Percentiles rank a stretch among this genome's conserved stretches.
Conservation (phyloP, 1,140 invertebrate genomes). For the Chelonus insularis region DNA sequence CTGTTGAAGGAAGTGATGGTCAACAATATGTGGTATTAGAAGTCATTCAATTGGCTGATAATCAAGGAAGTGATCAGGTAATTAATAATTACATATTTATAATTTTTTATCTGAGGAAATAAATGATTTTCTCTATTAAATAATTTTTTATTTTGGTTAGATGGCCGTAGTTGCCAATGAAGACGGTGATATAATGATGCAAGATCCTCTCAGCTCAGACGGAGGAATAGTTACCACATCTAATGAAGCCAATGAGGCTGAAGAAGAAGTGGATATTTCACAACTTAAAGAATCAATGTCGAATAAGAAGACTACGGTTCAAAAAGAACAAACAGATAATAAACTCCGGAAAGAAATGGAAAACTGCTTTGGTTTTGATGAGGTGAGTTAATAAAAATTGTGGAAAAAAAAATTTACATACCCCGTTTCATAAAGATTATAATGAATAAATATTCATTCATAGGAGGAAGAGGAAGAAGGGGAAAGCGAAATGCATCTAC, state of each 20-base stretch:
- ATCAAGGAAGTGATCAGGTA: conserved; percentile 60
- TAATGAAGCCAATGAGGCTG: conserved; percentile 51
- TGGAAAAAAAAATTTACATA: no score
- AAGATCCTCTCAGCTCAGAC: conserved; percentile 56
- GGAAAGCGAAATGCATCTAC: conserved; percentile 46
- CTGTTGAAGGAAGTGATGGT: conserved; percentile 74
- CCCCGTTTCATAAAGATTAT: not conserved
- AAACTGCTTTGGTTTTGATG: conserved; percentile 86
- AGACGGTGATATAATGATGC: conserved; percentile 57
- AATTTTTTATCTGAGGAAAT: no score
- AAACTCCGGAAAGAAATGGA: conserved; percentile 71
- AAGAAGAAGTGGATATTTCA: conserved; percentile 43
- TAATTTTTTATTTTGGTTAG: conserved; percentile 32
- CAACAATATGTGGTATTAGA: conserved; percentile 86
- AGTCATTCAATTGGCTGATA: conserved; percentile 79
- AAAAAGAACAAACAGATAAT: conserved; percentile 52
- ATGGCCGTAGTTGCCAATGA: conserved; percentile 58
- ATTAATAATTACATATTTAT: conserved; percentile 1
- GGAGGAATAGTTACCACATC: conserved; percentile 45
- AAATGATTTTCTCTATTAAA: no score
- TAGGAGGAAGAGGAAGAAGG: conserved; percentile 52
- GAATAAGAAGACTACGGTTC: conserved; percentile 33
- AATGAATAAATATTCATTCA: no score
- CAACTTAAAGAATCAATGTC: conserved; percentile 45
- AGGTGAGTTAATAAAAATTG: conserved; percentile 61